Evolutionary conservation across 2,888 invertebrate genomes (phyloP).

Genomic region (Eupithecia vulgata): DNA sequence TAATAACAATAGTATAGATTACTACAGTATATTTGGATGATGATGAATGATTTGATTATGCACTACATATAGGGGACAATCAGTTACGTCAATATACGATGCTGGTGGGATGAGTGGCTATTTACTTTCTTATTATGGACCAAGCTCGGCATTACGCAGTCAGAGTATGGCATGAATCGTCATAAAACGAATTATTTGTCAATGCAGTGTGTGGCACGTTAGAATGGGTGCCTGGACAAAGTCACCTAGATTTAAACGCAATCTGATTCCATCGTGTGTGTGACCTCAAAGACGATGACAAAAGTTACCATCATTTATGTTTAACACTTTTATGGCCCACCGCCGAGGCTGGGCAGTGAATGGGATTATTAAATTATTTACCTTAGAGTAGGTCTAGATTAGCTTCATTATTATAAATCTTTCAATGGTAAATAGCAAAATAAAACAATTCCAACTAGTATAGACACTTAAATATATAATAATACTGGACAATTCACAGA

Average conservation of each 20-base stretch:
- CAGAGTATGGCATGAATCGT: not conserved
- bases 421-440: too few relatives aligned
- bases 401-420: too few relatives aligned
- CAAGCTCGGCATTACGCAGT: not conserved
- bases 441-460: too few relatives aligned
- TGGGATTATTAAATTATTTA: too few relatives aligned
- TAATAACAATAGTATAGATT: too few relatives aligned
- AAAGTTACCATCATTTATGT: not conserved
- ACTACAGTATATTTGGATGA: not conserved
- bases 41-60: too few relatives aligned
- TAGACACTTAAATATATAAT: too few relatives aligned
- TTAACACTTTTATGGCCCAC: too few relatives aligned
- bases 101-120: not conserved
- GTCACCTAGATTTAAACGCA: not conserved
- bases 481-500: too few relatives aligned
- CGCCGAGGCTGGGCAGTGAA: too few relatives aligned
- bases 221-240: not conserved
- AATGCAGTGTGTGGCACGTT: not conserved
- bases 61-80: not conserved
- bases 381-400: too few relatives aligned
- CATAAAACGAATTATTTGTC: not conserved
- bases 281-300: not conserved
- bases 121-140: not conserved
- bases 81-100: not conserved
- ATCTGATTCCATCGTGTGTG: not conserved